These are phyloP conservation scores for Chelon auratus DNA, from an alignment of 2,797 vertebrate genomes.

Conservation along the genomic window DNA sequence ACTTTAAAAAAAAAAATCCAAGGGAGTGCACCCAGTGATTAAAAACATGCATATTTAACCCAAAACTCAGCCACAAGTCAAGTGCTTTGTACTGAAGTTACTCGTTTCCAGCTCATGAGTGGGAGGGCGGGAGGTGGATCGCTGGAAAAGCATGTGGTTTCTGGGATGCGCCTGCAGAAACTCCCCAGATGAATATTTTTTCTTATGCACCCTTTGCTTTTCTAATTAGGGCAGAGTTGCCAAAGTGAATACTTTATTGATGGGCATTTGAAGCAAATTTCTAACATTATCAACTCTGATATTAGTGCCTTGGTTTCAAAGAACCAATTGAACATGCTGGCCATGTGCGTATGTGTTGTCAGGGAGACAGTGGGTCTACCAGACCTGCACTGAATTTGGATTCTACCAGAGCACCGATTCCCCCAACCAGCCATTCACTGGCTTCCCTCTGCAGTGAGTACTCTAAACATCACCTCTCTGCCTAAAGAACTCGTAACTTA, in stretches of 20 bases:
- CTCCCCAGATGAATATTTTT: background rate
- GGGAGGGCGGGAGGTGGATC: conserved; percentile 27
- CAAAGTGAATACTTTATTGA: background rate
- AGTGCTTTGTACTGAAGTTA: conserved; percentile 21
- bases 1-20: too few species aligned
- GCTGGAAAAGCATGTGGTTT: conserved; percentile 56
- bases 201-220: conserved; percentile 24
- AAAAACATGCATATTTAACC: conserved; percentile 10
- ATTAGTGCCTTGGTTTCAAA: conserved; percentile 3
- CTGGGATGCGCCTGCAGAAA: conserved; percentile 34
- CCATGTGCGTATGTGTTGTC: conserved; percentile 44
- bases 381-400: conserved; percentile 86
- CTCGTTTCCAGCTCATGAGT: conserved; percentile 45
- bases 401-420: conserved; percentile 85
- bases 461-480: conserved; percentile 11
- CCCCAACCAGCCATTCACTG: conserved; percentile 79
- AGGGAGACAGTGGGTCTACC: conserved; percentile 81
- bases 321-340: background rate
- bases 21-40: too few species aligned
- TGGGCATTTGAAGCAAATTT: conserved; percentile 8
- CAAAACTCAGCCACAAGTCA: background rate
- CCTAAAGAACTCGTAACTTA: conserved; percentile 13
- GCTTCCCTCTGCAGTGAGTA: conserved; percentile 79
- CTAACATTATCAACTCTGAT: background rate
- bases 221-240: conserved; percentile 17